Evolutionary conservation across 2,888 invertebrate genomes (phyloP).

Genomic region (Caenorhabditis parvicauda): DNA sequence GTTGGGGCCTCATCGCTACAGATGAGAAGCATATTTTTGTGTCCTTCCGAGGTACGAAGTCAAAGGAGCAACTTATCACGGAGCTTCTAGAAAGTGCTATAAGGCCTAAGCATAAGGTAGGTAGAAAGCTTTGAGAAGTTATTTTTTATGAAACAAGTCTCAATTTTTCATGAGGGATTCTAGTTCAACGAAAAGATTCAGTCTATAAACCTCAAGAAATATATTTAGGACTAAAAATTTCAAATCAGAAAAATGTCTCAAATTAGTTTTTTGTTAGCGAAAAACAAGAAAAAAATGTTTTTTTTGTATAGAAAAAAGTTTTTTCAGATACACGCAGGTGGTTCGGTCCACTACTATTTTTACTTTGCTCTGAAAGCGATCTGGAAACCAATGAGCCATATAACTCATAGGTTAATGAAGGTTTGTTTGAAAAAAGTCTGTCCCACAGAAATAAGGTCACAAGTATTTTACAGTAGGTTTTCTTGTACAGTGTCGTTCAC

Average conservation of each 20-base stretch:
- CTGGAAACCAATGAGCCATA: slow-evolving; percentile 33
- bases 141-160: not conserved
- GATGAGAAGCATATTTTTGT: slow-evolving; percentile 46
- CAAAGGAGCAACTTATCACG: slow-evolving; percentile 52
- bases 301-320: not conserved
- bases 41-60: slow-evolving; percentile 54
- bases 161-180: not conserved
- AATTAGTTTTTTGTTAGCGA: too few species aligned
- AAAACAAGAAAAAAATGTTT: too few species aligned
- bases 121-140: slow-evolving; percentile 7
- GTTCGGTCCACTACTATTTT: slow-evolving; percentile 58
- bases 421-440: not conserved
- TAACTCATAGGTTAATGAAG: slow-evolving; percentile 11
- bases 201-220: not conserved
- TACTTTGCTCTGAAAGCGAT: slow-evolving; percentile 49
- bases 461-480: slow-evolving; percentile 2
- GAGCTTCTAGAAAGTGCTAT: slow-evolving; percentile 58
- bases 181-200: not conserved
- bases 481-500: too few species aligned
- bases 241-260: too few species aligned
- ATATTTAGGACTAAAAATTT: too few species aligned
- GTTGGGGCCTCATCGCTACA: slow-evolving; percentile 53
- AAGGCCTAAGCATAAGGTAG: slow-evolving; percentile 42
- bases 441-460: not conserved
- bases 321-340: slow-evolving; percentile 47